phyloP scores from a whole-genome alignment of 2,797 vertebrate genomes.

The Paramormyrops hopkinsi region DNA sequence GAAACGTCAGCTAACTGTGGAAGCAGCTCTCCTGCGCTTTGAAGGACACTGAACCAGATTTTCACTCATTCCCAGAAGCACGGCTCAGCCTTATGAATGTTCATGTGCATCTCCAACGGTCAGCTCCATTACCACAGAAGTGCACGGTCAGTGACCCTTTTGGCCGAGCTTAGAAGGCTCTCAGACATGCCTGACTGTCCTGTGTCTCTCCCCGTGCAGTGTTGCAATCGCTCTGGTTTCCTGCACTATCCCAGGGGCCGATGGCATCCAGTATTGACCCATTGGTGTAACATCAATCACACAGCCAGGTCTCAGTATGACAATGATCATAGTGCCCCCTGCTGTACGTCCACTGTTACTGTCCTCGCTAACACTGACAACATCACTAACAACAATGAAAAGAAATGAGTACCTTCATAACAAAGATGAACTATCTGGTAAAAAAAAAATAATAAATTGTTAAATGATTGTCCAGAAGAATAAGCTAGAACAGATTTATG shows the following conservation, averaged over 20 bases:
- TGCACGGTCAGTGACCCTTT: background rate
- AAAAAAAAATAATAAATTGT: slow-evolving; percentile 29
- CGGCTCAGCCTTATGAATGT: background rate
- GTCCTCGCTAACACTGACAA: background rate
- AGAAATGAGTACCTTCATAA: slow-evolving; percentile 22
- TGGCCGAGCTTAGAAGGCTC: background rate
- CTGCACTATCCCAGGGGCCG: background rate
- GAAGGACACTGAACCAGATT: background rate
- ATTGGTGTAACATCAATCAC: background rate
- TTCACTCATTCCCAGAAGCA: background rate
- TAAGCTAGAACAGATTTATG: slow-evolving; percentile 46
- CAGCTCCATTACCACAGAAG: background rate
- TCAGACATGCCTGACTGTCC: background rate
- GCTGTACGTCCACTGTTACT: background rate
- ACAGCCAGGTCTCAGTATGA: background rate
- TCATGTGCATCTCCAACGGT: background rate
- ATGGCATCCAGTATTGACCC: background rate
- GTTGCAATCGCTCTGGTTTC: background rate
- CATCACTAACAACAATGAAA: background rate
- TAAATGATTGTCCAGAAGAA: slow-evolving; percentile 64
- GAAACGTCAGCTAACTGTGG: background rate
- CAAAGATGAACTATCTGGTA: slow-evolving; percentile 29
- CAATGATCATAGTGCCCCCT: background rate
- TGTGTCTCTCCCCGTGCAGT: background rate
- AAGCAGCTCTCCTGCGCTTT: background rate